Conservation (phyloP, 2,888 invertebrate species). For the Campaea margaritaria region DNA sequence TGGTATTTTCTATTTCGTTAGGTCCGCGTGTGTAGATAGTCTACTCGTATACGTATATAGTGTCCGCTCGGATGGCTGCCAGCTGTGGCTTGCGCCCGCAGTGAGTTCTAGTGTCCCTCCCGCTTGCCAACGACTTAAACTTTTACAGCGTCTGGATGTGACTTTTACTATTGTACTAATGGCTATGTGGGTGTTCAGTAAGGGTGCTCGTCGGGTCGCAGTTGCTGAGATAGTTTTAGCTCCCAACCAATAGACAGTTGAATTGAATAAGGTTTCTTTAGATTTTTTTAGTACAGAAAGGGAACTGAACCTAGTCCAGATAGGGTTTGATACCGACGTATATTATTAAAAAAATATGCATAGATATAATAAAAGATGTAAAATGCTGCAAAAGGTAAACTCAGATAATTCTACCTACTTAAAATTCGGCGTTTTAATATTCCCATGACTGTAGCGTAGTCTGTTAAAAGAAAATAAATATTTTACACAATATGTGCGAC, state of each 20-base stretch:
- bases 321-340: too few species aligned
- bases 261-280: not conserved
- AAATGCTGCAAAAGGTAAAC: too few species aligned
- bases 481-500: too few species aligned
- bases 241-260: slow-evolving; percentile 17
- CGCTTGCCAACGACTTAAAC: slow-evolving; percentile 64
- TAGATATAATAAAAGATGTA: too few species aligned
- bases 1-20: slow-evolving; percentile 84
- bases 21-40: slow-evolving; percentile 44
- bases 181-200: slow-evolving; percentile 39
- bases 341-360: too few species aligned
- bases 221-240: slow-evolving; percentile 26
- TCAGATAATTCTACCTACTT: too few species aligned
- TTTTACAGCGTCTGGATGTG: slow-evolving; percentile 62
- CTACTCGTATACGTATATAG: slow-evolving; percentile 69
- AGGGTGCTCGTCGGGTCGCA: slow-evolving; percentile 26
- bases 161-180: slow-evolving; percentile 48
- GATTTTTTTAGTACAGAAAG: too few species aligned
- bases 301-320: too few species aligned
- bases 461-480: too few species aligned
- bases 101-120: slow-evolving; percentile 61
- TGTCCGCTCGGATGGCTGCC: slow-evolving; percentile 79
- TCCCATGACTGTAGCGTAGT: too few species aligned
- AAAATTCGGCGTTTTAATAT: too few species aligned
- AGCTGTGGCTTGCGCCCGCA: slow-evolving; percentile 70